These are phyloP conservation scores for Pyrochroa serraticornis DNA, from an alignment of 2,888 invertebrate species.

Conservation along the genomic window DNA sequence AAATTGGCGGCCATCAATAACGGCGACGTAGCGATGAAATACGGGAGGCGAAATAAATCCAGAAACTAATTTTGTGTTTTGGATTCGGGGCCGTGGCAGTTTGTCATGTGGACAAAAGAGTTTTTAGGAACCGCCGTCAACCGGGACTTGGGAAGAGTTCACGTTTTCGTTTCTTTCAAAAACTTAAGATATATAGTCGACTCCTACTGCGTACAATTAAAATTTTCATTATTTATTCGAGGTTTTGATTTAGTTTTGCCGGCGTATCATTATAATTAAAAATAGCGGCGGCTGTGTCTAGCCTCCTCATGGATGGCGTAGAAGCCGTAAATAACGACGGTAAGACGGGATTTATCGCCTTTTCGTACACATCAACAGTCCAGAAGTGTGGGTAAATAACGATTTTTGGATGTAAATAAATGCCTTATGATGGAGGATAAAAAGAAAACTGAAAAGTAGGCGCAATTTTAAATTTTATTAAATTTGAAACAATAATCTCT, in stretches of 20 bases:
- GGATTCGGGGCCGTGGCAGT: conserved; percentile 3
- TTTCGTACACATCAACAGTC: background rate
- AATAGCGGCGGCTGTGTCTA: conserved; percentile 10
- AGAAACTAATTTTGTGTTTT: conserved; percentile 12
- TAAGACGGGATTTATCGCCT: conserved; percentile 6
- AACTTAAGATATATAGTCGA: conserved; percentile 35
- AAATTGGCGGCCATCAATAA: background rate
- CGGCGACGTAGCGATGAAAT: background rate
- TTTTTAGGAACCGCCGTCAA: conserved; percentile 20
- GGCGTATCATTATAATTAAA: conserved; percentile 20
- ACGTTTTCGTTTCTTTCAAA: conserved; percentile 24
- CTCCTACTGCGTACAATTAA: conserved; percentile 42
- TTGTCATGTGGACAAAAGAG: conserved; percentile 18
- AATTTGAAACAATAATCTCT: too few relatives aligned
- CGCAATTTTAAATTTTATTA: too few relatives aligned
- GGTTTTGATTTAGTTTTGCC: conserved; percentile 37
- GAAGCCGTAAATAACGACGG: conserved; percentile 8
- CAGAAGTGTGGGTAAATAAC: too few relatives aligned
- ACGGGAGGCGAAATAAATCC: conserved; percentile 7
- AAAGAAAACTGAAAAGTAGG: too few relatives aligned
- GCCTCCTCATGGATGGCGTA: too few relatives aligned
- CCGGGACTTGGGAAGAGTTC: conserved; percentile 14
- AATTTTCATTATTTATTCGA: conserved; percentile 40
- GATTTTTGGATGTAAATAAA: too few relatives aligned
- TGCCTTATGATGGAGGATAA: too few relatives aligned